Evolutionary conservation across 1,140 invertebrate species (phyloP), one percentile per base, ranked within the genome.

Genomic region (Achroia grisella): DNA sequence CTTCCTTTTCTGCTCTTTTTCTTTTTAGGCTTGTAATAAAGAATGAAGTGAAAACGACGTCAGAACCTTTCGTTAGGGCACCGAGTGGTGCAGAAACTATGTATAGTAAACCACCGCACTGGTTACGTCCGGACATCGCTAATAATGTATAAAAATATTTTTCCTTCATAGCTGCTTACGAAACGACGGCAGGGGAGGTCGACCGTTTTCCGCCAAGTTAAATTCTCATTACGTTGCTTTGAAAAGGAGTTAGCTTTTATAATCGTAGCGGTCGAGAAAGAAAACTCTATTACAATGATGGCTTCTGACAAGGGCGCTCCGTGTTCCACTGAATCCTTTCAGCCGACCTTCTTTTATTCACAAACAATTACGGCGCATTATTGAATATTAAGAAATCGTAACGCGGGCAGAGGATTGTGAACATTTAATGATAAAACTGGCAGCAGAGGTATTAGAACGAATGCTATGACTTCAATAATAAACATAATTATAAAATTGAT

Each of bases 181-280:
- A 62, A 64, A 60, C 53, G 54, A 52, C 48, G 47, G 40, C 48
- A 42, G 48, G 54, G 52, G 47, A 47, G 58, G 52, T 48, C 60
- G 49, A 71, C 64, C 70, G 55, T 77, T 80, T 83, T 81, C 69
- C 74, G 74, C 74, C 64, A 69, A 70, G 74, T 78, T 82, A 73
- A 62, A 71, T 72, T 83, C 75, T 77, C 73, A 76, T 83, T 79
- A 80, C 65, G 70, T 75, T 70, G 60, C 69, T 71, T 77, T 75
- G 64, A 76, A 75, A 72, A 70, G 63, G 68, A 72, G 69, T 80
- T 76, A 71, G 64, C 67, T 70, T 75, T 74, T 62, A 72, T 65
- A 72, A 65, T 55, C 58, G 53, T 56, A 50, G 61, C 52, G 58
- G 60, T 59, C 57, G 56, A 60, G 53, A 62, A 60, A 62, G 63